A percentile compares a stretch with the other conserved stretches of the same genome.
Evolutionary conservation across 2,113 vertebrate genomes (phyloP).

Genomic region (Phylloscopus trochiloides): DNA sequence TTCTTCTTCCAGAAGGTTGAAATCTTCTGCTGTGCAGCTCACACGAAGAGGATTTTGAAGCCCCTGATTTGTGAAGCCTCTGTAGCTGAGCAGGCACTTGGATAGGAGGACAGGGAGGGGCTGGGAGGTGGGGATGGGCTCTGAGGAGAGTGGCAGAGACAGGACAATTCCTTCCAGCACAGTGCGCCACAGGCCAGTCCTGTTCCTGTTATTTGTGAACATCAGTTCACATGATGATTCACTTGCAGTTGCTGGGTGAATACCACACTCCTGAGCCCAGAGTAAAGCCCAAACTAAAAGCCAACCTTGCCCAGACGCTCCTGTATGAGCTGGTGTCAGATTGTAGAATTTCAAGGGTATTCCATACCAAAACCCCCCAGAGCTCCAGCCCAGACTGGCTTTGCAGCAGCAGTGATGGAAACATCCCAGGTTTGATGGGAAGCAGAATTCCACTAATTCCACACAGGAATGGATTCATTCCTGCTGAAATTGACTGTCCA

Average conservation of each 20-base stretch:
- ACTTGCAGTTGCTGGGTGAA: not conserved
- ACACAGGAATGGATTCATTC: not conserved
- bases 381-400: not conserved
- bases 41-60: not conserved
- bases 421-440: not conserved
- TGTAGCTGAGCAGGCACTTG: not conserved
- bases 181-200: rapidly evolving
- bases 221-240: too few relatives aligned
- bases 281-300: not conserved
- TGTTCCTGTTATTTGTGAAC: rapidly evolving
- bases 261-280: not conserved
- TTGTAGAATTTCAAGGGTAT: not conserved
- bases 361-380: not conserved
- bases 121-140: rapidly evolving
- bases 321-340: not conserved
- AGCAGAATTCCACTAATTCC: not conserved
- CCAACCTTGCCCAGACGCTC: not conserved
- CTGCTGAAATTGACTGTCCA: not conserved
- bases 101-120: rapidly evolving
- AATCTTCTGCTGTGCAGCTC: not conserved
- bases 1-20: not conserved
- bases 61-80: too few relatives aligned
- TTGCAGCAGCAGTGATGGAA: not conserved
- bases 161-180: not conserved
- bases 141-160: rapidly evolving